Percentiles rank a stretch among this genome's conserved stretches.
These are phyloP conservation scores for Edolisoma coerulescens DNA, from an alignment of 2,113 vertebrate genomes.

Conservation along the genomic window DNA sequence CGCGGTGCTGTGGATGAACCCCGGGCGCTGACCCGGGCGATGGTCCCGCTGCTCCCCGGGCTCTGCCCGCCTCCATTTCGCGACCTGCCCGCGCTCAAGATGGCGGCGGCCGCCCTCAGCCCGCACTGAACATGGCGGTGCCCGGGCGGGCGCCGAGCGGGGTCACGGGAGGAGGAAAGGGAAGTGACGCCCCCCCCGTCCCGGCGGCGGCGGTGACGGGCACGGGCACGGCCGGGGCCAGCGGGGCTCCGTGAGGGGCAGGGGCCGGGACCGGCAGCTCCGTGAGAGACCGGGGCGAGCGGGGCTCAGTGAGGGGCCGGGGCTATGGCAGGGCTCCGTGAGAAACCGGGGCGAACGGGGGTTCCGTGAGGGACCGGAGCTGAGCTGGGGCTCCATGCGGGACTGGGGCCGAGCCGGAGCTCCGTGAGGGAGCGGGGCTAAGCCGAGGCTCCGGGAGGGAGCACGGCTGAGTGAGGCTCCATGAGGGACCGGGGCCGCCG, in stretches of 20 bases:
- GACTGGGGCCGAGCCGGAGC: too few species aligned
- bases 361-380: neutral
- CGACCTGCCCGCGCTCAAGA: neutral
- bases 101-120: neutral
- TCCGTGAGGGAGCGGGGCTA: neutral
- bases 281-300: neutral
- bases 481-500: too few species aligned
- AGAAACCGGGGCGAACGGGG: neutral
- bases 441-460: neutral
- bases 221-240: neutral
- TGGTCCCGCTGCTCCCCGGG: accelerated
- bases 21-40: too few species aligned
- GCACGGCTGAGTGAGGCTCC: neutral
- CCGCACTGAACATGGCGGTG: neutral
- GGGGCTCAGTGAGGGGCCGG: neutral
- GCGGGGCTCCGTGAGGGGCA: neutral
- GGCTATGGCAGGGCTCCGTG: neutral
- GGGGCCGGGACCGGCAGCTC: neutral
- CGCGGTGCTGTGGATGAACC: accelerated
- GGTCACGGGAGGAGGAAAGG: neutral
- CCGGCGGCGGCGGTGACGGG: neutral
- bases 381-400: neutral
- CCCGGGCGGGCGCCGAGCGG: neutral
- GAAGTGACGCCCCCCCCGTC: neutral
- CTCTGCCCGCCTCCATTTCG: neutral